A percentile compares a stretch with the other conserved stretches of the same genome.
Conservation (phyloP, 2,888 invertebrate species). For the Yponomeuta plumbellus region DNA sequence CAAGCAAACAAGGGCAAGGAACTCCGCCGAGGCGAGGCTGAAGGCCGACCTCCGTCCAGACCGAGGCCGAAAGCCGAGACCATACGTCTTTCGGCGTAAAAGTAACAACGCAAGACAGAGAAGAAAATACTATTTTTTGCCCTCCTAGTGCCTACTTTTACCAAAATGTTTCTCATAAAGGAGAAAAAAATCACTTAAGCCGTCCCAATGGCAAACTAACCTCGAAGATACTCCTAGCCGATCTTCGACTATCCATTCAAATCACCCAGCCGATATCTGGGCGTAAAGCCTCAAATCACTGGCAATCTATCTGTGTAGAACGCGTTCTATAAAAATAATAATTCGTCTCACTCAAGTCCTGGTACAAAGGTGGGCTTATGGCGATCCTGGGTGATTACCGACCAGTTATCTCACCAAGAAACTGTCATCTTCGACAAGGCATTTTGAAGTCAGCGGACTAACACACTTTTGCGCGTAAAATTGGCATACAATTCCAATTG, state of each 20-base stretch:
- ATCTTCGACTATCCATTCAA: slow-evolving; percentile 4
- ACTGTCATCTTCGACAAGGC: background rate
- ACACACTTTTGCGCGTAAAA: too few species aligned
- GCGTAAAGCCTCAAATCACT: slow-evolving; percentile 59
- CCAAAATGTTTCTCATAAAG: too few species aligned
- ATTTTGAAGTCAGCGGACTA: too few species aligned
- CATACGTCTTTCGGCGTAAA: too few species aligned
- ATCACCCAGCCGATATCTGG: slow-evolving; percentile 44
- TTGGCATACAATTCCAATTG: too few species aligned
- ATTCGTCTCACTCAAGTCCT: slow-evolving; percentile 49
- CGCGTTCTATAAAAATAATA: slow-evolving; percentile 69
- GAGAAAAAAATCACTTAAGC: slow-evolving; percentile 16
- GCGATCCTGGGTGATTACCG: slow-evolving; percentile 18
- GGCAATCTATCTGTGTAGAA: slow-evolving; percentile 60
- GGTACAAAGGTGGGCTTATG: slow-evolving; percentile 24
- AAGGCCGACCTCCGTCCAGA: too few species aligned
- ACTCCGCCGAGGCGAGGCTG: too few species aligned
- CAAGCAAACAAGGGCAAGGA: too few species aligned
- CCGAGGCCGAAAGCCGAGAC: too few species aligned
- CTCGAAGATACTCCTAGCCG: background rate
- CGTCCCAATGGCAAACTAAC: background rate
- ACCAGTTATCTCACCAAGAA: slow-evolving; percentile 14
- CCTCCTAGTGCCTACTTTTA: too few species aligned
- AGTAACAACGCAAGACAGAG: too few species aligned
- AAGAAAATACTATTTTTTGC: too few species aligned